Evolutionary conservation across 1,140 invertebrate species (phyloP).

Genomic region (Zaprionus ghesquierei): DNA sequence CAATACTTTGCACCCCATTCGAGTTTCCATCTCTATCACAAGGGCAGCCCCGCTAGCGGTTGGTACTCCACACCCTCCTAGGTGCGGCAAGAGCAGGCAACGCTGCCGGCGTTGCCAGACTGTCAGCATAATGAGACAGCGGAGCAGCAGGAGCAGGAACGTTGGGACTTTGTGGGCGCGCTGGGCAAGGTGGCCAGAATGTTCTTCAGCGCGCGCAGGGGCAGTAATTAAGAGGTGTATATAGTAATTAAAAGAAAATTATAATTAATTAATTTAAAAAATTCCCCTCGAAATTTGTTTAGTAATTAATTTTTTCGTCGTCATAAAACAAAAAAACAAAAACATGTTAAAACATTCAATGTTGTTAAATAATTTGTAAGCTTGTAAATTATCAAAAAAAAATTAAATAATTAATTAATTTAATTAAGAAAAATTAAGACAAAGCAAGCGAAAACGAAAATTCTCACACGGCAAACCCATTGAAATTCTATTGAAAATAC

Average conservation of each 20-base stretch:
- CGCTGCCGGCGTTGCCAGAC: constrained; percentile 25
- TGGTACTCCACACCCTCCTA: constrained; percentile 92
- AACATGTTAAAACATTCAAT: constrained; percentile 81
- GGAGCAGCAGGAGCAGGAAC: constrained; percentile 31
- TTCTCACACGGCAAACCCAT: constrained; percentile 56
- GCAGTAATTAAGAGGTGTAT: constrained; percentile 1
- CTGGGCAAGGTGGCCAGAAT: constrained; percentile 78
- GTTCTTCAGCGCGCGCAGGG: constrained; percentile 75
- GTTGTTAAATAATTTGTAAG: constrained; percentile 82
- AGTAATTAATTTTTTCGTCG: constrained; percentile 14
- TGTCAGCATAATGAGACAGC: constrained; percentile 18
- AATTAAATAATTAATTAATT: constrained; percentile 1
- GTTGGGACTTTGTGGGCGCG: constrained; percentile 77
- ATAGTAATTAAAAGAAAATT: no score
- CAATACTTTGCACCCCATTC: constrained; percentile 92
- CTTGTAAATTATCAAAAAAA: constrained; percentile 60
- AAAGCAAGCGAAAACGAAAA: not conserved
- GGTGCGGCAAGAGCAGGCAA: constrained; percentile 59
- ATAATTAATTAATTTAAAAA: no score
- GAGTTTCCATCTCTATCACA: constrained; percentile 94
- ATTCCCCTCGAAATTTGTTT: constrained; percentile 18
- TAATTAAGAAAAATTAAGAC: not conserved
- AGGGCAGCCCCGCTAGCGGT: constrained; percentile 85
- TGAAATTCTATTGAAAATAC: constrained; percentile 72
- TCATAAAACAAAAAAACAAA: constrained; percentile 36